Evolutionary conservation across 2,113 vertebrate species (phyloP).

Genomic region (Pollimyrus isidori): DNA sequence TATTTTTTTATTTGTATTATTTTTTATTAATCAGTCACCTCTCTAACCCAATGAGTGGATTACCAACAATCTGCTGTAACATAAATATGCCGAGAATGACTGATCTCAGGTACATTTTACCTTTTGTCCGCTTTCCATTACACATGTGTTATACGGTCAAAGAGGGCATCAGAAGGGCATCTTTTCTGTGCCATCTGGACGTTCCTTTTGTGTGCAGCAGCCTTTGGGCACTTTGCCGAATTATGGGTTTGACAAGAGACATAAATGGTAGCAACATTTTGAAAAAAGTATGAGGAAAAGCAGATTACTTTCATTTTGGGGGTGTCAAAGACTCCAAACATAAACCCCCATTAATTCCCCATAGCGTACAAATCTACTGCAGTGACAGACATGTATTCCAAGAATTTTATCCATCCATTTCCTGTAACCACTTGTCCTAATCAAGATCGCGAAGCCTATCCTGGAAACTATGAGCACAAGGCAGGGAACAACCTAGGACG

Average conservation of each 20-base stretch:
- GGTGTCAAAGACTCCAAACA: not conserved
- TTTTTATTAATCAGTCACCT: not conserved
- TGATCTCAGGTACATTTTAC: not conserved
- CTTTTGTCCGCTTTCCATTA: not conserved
- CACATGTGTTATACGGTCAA: conserved; percentile 5
- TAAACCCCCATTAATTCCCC: not conserved
- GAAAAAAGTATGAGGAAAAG: not conserved
- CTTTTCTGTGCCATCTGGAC: not conserved
- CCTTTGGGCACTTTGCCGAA: not conserved
- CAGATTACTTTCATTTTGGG: not conserved
- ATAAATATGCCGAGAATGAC: not conserved
- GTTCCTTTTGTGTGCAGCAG: not conserved
- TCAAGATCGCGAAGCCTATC: not conserved
- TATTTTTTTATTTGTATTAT: not conserved
- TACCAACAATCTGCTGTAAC: not conserved
- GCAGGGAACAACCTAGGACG: not conserved
- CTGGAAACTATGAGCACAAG: not conserved
- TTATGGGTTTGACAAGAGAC: not conserved
- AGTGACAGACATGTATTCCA: not conserved
- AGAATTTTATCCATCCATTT: not conserved
- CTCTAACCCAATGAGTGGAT: not conserved
- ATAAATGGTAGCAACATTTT: conserved; percentile 6
- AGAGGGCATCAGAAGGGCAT: conserved; percentile 17
- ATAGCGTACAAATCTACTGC: not conserved
- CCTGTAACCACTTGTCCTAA: not conserved